Percentiles rank a stretch among this genome's conserved stretches.
Conservation (phyloP, 2,113 vertebrate species). For the Corydoras maculifer region DNA sequence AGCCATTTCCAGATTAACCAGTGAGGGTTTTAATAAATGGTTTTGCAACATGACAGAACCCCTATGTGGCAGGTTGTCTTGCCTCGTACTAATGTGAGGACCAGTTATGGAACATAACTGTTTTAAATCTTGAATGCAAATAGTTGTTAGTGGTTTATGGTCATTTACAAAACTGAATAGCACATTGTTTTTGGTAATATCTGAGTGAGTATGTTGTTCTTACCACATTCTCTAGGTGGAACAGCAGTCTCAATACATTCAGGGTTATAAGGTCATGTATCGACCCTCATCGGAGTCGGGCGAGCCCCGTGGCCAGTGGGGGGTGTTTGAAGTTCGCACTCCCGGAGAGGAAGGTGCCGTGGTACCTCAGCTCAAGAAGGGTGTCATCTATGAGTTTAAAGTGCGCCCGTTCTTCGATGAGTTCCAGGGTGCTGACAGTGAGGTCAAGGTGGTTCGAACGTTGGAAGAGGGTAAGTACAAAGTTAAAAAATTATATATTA, state of each 20-base stretch:
- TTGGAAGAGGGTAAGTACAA: slow-evolving; percentile 88
- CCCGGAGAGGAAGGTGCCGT: slow-evolving; percentile 83
- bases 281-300: slow-evolving; percentile 67
- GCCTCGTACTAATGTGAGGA: too few species aligned
- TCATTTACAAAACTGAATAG: not conserved
- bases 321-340: slow-evolving; percentile 88
- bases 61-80: too few species aligned
- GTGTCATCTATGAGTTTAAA: slow-evolving; percentile 93
- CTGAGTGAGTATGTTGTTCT: not conserved
- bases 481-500: not conserved
- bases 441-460: slow-evolving; percentile 90
- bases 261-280: slow-evolving; percentile 95
- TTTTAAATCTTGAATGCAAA: slow-evolving; percentile 16
- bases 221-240: slow-evolving; percentile 72
- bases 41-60: too few species aligned
- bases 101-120: too few species aligned
- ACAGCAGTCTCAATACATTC: slow-evolving; percentile 93
- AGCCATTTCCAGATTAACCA: too few species aligned
- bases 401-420: slow-evolving; percentile 96
- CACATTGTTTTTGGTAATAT: too few species aligned
- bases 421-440: slow-evolving; percentile 96
- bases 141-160: slow-evolving; percentile 17
- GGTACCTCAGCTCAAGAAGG: slow-evolving; percentile 87
- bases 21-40: too few species aligned
- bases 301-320: slow-evolving; percentile 80